Base-by-base conservation (phyloP, 2,888 invertebrate species). In the Drosophila sordidapex region DNA sequence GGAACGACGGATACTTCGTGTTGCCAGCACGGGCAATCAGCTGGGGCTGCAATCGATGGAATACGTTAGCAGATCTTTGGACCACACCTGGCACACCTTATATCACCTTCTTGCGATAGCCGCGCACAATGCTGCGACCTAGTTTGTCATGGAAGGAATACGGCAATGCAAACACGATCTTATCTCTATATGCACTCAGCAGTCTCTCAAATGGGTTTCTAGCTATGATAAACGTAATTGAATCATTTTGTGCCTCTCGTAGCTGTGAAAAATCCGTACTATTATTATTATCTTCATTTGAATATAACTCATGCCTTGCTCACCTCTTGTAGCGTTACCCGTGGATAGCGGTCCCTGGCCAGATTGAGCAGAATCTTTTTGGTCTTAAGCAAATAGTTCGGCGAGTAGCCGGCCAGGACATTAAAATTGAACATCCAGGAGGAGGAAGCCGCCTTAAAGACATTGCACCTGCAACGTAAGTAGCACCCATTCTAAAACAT, bases 351-450 rank as follows among this genome's bases (percentile, higher is more conserved):
- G 90, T 96, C 96, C 82, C 97, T 94, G 7, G 97, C 97, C 89
- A 97, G 93, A 79, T 95, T 95, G 78, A 97, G 94, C 58, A 97
- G 96, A 59, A 97, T 97, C 89, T 96, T 94, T 92, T 96, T 96
- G 66, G 96, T 97, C 89, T 96, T 96, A 91, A 95, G 95, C 82
- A 97, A 94, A 93, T 96, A 97, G 61, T 95, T 95, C 13, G 96
- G 95, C 68, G 96, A 95, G 93, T 97, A 97, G 85, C 97, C 97
- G 11, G 97, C 97, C 93, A 97, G 95, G 61, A 97, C 93, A 93
- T 97, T 97, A 93, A 97, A 97, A 93, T 97, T 97, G 93, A 97
- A 97, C 96, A 97, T 97, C 97, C 97, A 97, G 0, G 97, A 97
- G 25, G 97, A 97, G n/a, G 97, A 97, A 4, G 96, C 97, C 7